Evolutionary conservation across 2,888 invertebrate genomes (phyloP).

Genomic region (Uloborus plumipes): DNA sequence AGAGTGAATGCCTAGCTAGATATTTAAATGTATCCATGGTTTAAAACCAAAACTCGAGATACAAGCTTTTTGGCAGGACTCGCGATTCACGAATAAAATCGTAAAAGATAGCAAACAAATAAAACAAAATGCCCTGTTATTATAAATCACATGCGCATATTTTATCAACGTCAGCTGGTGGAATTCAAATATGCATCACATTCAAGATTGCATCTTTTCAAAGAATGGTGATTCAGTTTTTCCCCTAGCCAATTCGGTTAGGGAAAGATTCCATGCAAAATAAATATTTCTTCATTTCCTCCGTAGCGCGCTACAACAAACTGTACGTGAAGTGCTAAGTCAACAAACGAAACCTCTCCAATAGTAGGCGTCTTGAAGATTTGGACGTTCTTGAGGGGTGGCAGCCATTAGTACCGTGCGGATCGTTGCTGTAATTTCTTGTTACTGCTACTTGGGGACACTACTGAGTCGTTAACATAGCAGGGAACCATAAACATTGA

Average conservation of each 20-base stretch:
- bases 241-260: background rate
- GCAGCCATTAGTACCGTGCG: background rate
- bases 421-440: background rate
- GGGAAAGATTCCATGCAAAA: slow-evolving; percentile 1
- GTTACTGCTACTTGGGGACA: slow-evolving; percentile 1
- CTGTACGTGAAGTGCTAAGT: slow-evolving; percentile 14
- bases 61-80: slow-evolving; percentile 4
- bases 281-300: slow-evolving; percentile 11
- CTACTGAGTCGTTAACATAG: slow-evolving; percentile 1
- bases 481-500: background rate
- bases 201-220: slow-evolving; percentile 20
- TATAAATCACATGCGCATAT: slow-evolving; percentile 16
- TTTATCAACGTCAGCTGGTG: slow-evolving; percentile 14
- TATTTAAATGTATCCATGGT: background rate
- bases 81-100: background rate
- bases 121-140: slow-evolving; percentile 1
- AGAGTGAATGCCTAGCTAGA: slow-evolving; percentile 3
- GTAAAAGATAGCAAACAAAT: background rate
- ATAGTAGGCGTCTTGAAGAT: slow-evolving; percentile 5
- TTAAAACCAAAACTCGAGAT: slow-evolving; percentile 3
- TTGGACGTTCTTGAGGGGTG: background rate
- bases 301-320: slow-evolving; percentile 3
- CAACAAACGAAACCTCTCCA: slow-evolving; percentile 14
- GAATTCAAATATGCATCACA: background rate
- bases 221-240: slow-evolving; percentile 1